These are phyloP conservation scores for Apamea epomidion DNA, from an alignment of 2,888 invertebrate species.

Conservation along the genomic window DNA sequence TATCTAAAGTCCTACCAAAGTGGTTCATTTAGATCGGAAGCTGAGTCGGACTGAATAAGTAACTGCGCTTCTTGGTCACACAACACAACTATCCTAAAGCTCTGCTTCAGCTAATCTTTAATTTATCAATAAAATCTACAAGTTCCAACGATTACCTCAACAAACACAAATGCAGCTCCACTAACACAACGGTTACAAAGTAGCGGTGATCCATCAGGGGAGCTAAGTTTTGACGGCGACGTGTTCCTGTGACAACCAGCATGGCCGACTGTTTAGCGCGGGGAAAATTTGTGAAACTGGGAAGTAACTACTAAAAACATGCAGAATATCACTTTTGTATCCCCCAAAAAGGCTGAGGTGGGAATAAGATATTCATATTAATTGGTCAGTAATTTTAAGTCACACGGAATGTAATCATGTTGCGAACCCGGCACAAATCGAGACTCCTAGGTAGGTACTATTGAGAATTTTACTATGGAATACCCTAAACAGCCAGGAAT, in stretches of 20 bases:
- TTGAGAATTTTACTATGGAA: background rate
- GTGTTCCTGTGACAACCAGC: conserved; percentile 51
- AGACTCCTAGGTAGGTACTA: background rate
- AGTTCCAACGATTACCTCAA: conserved; percentile 20
- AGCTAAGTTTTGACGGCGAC: conserved; percentile 56
- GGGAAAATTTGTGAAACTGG: conserved; percentile 3
- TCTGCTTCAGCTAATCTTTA: too few relatives aligned
- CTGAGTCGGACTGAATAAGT: background rate
- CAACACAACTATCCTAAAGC: background rate
- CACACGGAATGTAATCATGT: background rate
- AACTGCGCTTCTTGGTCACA: background rate
- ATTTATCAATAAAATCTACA: background rate
- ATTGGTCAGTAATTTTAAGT: background rate
- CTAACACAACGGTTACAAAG: conserved; percentile 20
- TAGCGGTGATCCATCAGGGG: conserved; percentile 63
- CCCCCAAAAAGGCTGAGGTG: background rate
- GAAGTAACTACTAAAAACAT: conserved; percentile 10
- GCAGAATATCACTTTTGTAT: background rate
- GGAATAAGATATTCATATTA: background rate
- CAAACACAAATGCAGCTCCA: conserved; percentile 18
- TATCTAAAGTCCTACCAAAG: background rate
- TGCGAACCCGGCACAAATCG: background rate
- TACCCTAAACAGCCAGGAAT: background rate
- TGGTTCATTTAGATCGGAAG: background rate
- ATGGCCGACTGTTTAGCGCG: conserved; percentile 57